Evolutionary conservation across 1,140 invertebrate genomes (phyloP).

Genomic region (Drosophila kohkoa): DNA sequence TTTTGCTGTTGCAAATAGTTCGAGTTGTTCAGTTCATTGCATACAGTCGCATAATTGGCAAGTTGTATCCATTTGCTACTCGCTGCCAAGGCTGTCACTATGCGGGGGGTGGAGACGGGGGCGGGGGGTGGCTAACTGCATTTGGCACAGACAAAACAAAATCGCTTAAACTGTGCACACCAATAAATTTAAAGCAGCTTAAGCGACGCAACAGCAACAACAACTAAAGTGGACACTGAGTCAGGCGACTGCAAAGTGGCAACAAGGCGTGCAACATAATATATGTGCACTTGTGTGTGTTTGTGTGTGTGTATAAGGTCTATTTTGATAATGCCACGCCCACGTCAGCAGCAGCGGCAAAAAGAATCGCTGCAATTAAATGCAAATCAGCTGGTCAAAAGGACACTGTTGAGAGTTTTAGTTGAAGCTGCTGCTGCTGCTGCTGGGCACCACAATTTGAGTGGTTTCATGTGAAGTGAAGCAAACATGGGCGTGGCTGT

Average conservation of each 20-base stretch:
- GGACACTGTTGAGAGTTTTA: not conserved
- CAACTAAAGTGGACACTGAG: constrained; percentile 17
- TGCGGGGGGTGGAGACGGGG: not conserved
- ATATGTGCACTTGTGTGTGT: not conserved
- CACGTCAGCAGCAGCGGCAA: not conserved
- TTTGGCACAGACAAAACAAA: constrained; percentile 58
- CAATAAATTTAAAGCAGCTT: constrained; percentile 82
- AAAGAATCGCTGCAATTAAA: constrained; percentile 77
- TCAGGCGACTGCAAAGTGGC: constrained; percentile 1
- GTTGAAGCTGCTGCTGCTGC: not conserved
- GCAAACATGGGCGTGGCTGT: constrained; percentile 44
- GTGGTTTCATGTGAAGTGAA: constrained; percentile 31
- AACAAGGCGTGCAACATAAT: constrained; percentile 15
- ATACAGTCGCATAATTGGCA: constrained; percentile 78
- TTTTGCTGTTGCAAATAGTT: constrained; percentile 26
- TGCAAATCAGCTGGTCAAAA: constrained; percentile 70
- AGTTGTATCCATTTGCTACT: constrained; percentile 71
- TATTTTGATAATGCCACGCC: constrained; percentile 34
- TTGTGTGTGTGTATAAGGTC: constrained; percentile 16
- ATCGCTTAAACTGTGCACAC: constrained; percentile 79
- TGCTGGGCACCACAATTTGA: constrained; percentile 21
- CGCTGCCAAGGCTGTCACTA: not conserved
- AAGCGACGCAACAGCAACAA: constrained; percentile 56
- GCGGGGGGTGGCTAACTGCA: not conserved
- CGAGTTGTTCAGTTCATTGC: constrained; percentile 68